phyloP scores from a whole-genome alignment of 2,888 invertebrate genomes.

The Nomada fucata region DNA sequence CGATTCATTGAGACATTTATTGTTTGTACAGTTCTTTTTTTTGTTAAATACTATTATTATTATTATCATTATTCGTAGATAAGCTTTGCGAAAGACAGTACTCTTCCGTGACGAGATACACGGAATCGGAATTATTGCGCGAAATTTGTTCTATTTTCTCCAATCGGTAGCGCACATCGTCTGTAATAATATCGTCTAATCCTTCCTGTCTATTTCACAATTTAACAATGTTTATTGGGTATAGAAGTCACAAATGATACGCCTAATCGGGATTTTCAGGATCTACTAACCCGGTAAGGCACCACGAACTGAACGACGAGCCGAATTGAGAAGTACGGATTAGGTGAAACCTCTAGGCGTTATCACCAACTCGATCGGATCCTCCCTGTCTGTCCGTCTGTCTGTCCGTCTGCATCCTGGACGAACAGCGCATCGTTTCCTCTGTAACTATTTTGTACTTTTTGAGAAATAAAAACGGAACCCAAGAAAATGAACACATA shows the following conservation, averaged over 20 bases:
- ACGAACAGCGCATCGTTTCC: constrained; percentile 51
- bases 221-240: constrained; percentile 49
- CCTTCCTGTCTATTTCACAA: constrained; percentile 4
- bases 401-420: constrained; percentile 48
- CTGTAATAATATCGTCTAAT: not conserved
- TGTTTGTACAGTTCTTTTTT: not conserved
- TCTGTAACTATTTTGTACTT: constrained; percentile 74
- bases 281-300: constrained; percentile 79
- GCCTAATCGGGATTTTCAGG: constrained; percentile 81
- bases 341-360: constrained; percentile 66
- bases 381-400: constrained; percentile 40
- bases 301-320: constrained; percentile 77
- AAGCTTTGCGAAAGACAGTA: not conserved
- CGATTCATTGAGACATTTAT: not conserved
- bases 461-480: constrained; percentile 73
- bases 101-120: not conserved
- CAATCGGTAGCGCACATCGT: not conserved
- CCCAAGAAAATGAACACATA: constrained; percentile 54
- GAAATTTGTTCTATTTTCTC: not conserved
- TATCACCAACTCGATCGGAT: constrained; percentile 62
- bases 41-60: not conserved
- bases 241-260: constrained; percentile 71
- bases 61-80: not conserved
- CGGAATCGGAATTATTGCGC: not conserved
- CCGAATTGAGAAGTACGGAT: constrained; percentile 70